phyloP scores from a whole-genome alignment of 2,113 vertebrate species.

The Rhegmatorhina hoffmannsi region DNA sequence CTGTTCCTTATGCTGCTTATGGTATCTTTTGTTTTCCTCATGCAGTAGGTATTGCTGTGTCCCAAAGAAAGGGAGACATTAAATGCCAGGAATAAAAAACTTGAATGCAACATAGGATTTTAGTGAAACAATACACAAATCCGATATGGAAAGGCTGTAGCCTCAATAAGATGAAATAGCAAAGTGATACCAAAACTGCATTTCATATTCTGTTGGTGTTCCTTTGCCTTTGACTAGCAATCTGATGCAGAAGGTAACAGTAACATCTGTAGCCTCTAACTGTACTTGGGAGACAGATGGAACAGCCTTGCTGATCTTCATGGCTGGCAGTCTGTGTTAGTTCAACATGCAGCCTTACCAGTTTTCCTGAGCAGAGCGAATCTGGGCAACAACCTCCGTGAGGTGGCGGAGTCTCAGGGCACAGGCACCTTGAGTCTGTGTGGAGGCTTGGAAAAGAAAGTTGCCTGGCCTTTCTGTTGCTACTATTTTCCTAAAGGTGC shows the following conservation, averaged over 20 bases:
- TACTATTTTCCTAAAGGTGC: neutral
- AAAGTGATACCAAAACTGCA: neutral
- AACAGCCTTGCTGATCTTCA: neutral
- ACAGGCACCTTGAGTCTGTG: neutral
- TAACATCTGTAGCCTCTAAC: neutral
- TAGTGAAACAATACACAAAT: neutral
- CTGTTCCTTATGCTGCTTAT: neutral
- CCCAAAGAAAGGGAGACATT: neutral
- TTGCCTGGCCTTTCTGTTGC: neutral
- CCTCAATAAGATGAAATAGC: neutral
- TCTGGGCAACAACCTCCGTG: neutral
- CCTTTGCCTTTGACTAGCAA: accelerated
- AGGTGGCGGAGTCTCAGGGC: neutral
- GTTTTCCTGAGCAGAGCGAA: neutral
- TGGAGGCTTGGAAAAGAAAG: neutral
- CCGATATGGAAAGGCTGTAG: neutral
- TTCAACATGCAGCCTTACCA: neutral
- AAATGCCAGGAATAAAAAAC: neutral
- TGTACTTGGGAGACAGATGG: neutral
- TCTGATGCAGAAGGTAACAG: neutral
- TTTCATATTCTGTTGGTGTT: neutral
- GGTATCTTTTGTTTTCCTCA: neutral
- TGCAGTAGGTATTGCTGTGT: neutral
- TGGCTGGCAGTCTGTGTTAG: neutral
- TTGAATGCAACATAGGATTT: neutral